Conservation (phyloP, 2,113 vertebrate species). For the Entelurus aequoreus region DNA sequence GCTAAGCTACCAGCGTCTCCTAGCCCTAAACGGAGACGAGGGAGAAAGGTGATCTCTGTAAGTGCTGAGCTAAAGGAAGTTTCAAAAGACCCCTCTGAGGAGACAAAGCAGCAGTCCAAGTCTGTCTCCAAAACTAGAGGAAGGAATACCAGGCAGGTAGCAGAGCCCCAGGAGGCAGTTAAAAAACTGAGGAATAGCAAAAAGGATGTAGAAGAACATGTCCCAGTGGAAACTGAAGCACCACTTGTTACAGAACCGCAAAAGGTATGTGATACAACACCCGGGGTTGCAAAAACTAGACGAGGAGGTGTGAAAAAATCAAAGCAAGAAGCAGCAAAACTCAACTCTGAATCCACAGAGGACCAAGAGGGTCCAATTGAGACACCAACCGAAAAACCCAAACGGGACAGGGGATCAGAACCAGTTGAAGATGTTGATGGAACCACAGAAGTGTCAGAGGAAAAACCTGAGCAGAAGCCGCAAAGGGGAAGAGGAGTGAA, state of each 20-base stretch:
- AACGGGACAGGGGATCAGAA: conserved; percentile 28
- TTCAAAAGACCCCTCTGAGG: conserved; percentile 6
- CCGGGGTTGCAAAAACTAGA: conserved; percentile 22
- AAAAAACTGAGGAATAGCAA: conserved; percentile 32
- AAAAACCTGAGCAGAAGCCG: conserved; percentile 6
- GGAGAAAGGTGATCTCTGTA: conserved; percentile 29
- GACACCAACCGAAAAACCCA: conserved; percentile 29
- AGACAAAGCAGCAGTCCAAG: conserved; percentile 18
- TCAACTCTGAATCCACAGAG: conserved; percentile 9
- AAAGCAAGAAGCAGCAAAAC: conserved; percentile 11
- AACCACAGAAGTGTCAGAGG: background rate
- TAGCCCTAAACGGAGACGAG: conserved; percentile 35
- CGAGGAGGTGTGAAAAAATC: conserved; percentile 30
- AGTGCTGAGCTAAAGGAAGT: conserved; percentile 11
- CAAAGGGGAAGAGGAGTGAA: conserved; percentile 27
- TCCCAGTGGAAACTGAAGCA: conserved; percentile 13
- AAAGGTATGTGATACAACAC: background rate
- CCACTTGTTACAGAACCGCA: conserved; percentile 2
- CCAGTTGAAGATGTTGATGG: conserved; percentile 4
- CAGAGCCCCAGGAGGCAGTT: conserved; percentile 16
- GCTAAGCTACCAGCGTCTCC: background rate
- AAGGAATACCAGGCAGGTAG: conserved; percentile 28
- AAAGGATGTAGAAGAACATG: conserved; percentile 24
- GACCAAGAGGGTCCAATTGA: conserved; percentile 12
- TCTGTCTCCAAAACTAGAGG: conserved; percentile 35